Percentiles rank a stretch among this genome's conserved stretches.
phyloP scores from a whole-genome alignment of 30 jellyfish, hydroid and myxozoan genomes.

The Cassiopea xamachana region DNA sequence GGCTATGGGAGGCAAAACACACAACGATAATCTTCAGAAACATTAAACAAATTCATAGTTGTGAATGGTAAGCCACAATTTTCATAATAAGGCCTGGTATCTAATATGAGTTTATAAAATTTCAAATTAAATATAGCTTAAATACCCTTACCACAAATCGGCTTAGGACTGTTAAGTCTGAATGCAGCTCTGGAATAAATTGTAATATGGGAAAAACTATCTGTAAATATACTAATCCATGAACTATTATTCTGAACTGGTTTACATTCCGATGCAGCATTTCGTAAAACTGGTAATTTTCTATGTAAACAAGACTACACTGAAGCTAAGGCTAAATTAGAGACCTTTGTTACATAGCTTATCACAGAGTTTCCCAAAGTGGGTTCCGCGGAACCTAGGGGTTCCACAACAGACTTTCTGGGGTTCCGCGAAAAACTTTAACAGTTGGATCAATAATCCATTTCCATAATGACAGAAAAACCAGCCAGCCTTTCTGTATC shows the following conservation, averaged over 20 bases:
- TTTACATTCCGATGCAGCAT: background rate
- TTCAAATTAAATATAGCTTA: conserved; percentile 6
- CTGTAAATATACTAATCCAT: background rate
- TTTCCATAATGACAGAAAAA: too few species aligned
- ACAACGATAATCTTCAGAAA: background rate
- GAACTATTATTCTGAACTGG: background rate
- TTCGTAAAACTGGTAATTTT: background rate
- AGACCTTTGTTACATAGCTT: too few species aligned
- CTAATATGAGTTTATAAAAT: conserved; percentile 30
- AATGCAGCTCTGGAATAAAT: background rate
- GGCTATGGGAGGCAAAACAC: background rate
- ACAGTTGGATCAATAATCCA: too few species aligned
- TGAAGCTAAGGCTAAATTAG: background rate
- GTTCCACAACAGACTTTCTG: too few species aligned
- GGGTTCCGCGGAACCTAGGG: too few species aligned
- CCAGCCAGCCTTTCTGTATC: too few species aligned
- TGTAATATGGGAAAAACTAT: background rate
- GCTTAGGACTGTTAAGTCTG: conserved; percentile 32
- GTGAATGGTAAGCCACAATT: background rate
- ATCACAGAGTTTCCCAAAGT: too few species aligned
- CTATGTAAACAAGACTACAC: background rate
- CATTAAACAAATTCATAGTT: background rate
- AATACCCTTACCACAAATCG: background rate
- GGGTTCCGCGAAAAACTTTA: too few species aligned
- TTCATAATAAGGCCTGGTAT: conserved; percentile 8